Conservation (phyloP, 2,113 vertebrate species). For the Gambusia affinis region DNA sequence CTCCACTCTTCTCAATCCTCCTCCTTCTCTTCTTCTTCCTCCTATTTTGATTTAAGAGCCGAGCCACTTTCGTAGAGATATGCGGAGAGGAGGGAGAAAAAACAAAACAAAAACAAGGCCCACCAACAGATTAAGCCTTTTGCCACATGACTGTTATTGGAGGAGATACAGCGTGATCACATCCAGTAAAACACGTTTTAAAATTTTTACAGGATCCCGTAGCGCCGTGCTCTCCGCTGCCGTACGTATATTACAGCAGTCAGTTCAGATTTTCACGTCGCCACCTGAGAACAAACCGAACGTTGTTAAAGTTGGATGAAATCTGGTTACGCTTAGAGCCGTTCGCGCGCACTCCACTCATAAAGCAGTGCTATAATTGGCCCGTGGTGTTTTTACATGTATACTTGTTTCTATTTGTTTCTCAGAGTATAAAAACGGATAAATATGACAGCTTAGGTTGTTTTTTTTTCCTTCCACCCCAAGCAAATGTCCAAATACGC, state of each 20-base stretch:
- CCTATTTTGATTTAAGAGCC: conserved; percentile 59
- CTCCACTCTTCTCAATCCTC: background rate
- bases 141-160: conserved; percentile 43
- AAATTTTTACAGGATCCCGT: conserved; percentile 27
- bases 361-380: background rate
- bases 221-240: conserved; percentile 5
- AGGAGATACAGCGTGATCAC: conserved; percentile 38
- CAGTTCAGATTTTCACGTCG: background rate
- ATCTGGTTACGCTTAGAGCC: background rate
- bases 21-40: conserved; percentile 10
- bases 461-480: background rate
- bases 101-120: conserved; percentile 30
- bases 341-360: background rate
- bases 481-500: background rate
- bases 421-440: background rate
- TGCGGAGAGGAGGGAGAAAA: conserved; percentile 27
- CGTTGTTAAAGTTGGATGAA: background rate
- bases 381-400: background rate
- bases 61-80: conserved; percentile 47
- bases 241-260: background rate
- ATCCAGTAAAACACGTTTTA: conserved; percentile 40
- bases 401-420: background rate
- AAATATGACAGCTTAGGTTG: background rate
- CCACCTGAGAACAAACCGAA: conserved; percentile 1
- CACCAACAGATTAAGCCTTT: conserved; percentile 47